phyloP scores from a whole-genome alignment of 2,797 vertebrate species.

The Chelon auratus region DNA sequence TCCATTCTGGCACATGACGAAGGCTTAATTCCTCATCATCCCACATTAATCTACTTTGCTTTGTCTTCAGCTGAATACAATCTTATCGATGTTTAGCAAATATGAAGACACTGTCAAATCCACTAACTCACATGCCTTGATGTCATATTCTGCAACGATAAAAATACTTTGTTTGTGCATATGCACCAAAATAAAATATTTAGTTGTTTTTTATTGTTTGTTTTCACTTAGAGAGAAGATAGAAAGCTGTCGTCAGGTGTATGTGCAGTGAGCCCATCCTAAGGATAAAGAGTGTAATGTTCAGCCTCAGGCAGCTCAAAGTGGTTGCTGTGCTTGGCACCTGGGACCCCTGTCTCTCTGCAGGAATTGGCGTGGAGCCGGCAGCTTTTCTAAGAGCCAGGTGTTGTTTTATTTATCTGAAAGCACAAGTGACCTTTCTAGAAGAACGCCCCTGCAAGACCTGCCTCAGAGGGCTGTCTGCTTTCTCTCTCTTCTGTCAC shows the following conservation, averaged over 20 bases:
- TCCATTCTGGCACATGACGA: background rate
- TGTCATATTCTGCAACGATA: background rate
- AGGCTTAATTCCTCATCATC: background rate
- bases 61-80: background rate
- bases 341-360: slow-evolving; percentile 76
- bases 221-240: slow-evolving; percentile 27
- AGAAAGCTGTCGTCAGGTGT: slow-evolving; percentile 39
- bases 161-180: background rate
- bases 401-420: slow-evolving; percentile 84
- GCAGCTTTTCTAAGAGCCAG: slow-evolving; percentile 74
- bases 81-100: background rate
- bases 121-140: background rate
- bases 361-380: slow-evolving; percentile 72
- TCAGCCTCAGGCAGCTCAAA: slow-evolving; percentile 76
- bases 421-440: slow-evolving; percentile 79
- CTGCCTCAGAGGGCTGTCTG: slow-evolving; percentile 67
- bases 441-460: slow-evolving; percentile 67
- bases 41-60: background rate
- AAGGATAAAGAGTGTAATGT: slow-evolving; percentile 77
- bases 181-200: too few relatives aligned
- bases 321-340: slow-evolving; percentile 73
- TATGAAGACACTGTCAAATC: background rate
- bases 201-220: background rate
- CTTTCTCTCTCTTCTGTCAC: slow-evolving; percentile 57
- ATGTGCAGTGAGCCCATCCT: slow-evolving; percentile 49